Base-by-base conservation (phyloP, 64 coral and sea anemone genomes). In the Montipora efflorescens region DNA sequence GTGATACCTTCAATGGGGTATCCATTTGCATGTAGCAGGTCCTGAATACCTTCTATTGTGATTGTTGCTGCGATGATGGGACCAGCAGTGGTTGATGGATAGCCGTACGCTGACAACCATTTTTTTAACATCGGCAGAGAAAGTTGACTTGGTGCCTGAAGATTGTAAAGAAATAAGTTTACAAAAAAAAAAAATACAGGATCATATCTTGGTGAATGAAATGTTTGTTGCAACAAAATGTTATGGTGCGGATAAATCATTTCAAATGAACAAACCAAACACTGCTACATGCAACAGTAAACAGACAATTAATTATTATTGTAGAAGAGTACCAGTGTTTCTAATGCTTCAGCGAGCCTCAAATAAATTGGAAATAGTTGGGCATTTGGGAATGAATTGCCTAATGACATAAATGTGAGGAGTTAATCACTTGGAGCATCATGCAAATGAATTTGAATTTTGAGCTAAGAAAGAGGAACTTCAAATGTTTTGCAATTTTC, bases 31-130 rank as follows among this genome's bases (percentile, higher is more conserved):
- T 91, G 90, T 0, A 99, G 68, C 36, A 96, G 10, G 25, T 92
- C 91, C 64, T 99, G 95, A 71, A 99, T 99, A 15, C 95, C 95
- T 92, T 99, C 98, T 3, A 99, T 58, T 46, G 95, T 99, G 15
- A 99, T 95, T 47, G 98, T 99, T 4, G 92, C 92, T 1, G 98
- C 98, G 11, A 96, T 83, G 47, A 99, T 83, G 4, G 98, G 98
- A 16, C 84, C 86, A 22, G 92, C 92, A 66, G 94, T 84, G 4
- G 89, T 64, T 69, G 76, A 83, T 14, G 82, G 74, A 43, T 85
- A 71, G 16, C 67, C 45, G 20, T 92, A 82, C 2, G 80, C 53
- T 77, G 90, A 92, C 80, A 89, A 52, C 76, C 48, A 82, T 21
- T 68, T 64, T 80, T 74, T 82, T 59, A 59, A 91, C 84, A 89